phyloP scores from a whole-genome alignment of 2,113 vertebrate species.

The Oxygymnocypris stewartii region DNA sequence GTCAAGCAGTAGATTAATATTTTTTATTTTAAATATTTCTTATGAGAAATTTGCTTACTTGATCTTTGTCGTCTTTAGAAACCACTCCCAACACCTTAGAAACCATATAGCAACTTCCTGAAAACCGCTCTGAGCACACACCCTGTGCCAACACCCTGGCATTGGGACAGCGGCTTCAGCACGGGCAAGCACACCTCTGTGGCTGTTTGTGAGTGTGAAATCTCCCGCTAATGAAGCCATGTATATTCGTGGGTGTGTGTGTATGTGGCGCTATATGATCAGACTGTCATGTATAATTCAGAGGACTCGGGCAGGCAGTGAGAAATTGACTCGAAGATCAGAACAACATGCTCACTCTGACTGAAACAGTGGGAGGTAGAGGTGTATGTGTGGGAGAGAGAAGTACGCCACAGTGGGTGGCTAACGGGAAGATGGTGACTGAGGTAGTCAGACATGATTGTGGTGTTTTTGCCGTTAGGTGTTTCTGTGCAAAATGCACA shows the following conservation, averaged over 20 bases:
- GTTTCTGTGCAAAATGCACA: constrained; percentile 1
- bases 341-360: background rate
- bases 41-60: background rate
- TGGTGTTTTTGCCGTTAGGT: constrained; percentile 7
- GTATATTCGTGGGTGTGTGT: background rate
- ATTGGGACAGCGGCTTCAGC: background rate
- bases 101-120: background rate
- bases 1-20: no score
- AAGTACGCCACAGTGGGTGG: constrained; percentile 15
- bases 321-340: constrained; percentile 33
- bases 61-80: background rate
- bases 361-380: constrained; percentile 16
- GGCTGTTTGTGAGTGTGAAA: background rate
- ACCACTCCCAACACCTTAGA: background rate
- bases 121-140: background rate
- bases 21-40: no score
- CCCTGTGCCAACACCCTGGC: background rate
- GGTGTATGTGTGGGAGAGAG: constrained; percentile 47
- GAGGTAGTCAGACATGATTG: constrained; percentile 33
- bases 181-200: background rate
- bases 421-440: constrained; percentile 27
- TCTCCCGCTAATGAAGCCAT: constrained; percentile 6
- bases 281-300: constrained; percentile 41
- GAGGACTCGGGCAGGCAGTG: background rate
- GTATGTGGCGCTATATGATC: constrained; percentile 36